Conservation (phyloP, 2,113 vertebrate genomes). For the Odocoileus hemionus region DNA sequence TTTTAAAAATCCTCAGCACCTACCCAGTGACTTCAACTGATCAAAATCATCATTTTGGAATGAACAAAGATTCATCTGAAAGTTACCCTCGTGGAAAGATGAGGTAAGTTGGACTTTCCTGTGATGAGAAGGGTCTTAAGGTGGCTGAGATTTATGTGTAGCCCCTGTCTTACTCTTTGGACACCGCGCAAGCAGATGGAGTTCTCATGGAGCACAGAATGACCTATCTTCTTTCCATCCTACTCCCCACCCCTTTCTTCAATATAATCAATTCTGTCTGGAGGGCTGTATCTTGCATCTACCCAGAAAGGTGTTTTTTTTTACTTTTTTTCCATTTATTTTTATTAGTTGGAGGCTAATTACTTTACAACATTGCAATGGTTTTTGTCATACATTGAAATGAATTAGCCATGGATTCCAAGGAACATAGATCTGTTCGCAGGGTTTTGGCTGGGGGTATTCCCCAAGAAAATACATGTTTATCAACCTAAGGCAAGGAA, state of each 20-base stretch:
- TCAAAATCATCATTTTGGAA: conserved; percentile 28
- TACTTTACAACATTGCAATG: too few relatives aligned
- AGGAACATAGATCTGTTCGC: neutral
- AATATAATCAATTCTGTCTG: neutral
- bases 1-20: conserved; percentile 24
- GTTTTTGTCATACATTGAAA: too few relatives aligned
- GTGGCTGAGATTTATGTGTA: neutral
- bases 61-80: conserved; percentile 2
- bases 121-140: neutral
- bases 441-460: neutral
- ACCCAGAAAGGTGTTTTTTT: neutral
- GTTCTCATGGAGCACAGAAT: neutral
- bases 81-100: neutral
- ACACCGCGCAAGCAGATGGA: neutral
- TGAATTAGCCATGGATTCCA: neutral
- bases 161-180: neutral
- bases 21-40: conserved; percentile 1
- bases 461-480: neutral
- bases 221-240: neutral
- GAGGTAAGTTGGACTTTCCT: neutral
- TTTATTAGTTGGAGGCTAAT: too few relatives aligned
- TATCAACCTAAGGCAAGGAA: neutral
- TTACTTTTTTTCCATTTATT: neutral
- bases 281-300: neutral
- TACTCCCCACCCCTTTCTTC: neutral